phyloP scores from a whole-genome alignment of 2,113 vertebrate genomes.

The Percina caprodes region DNA sequence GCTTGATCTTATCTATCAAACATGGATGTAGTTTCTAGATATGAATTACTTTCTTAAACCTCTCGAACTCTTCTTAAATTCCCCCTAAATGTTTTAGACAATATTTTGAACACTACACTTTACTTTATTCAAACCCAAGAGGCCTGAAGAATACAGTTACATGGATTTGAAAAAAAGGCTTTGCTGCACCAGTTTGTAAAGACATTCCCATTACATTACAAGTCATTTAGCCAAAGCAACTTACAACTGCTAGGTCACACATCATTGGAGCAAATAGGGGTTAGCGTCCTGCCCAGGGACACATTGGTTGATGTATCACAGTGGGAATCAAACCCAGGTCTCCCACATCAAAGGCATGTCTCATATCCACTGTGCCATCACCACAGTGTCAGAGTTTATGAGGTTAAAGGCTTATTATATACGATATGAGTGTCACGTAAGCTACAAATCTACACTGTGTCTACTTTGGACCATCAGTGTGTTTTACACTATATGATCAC shows the following conservation, averaged over 20 bases:
- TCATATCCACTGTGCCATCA: no score
- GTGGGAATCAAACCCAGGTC: no score
- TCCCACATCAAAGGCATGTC: no score
- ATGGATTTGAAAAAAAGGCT: neutral
- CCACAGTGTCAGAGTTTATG: neutral
- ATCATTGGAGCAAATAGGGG: no score
- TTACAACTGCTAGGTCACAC: no score
- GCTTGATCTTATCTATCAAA: neutral
- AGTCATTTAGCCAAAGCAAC: no score
- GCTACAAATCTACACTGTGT: constrained; percentile 38
- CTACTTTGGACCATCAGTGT: constrained; percentile 6
- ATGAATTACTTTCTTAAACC: neutral
- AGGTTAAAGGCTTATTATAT: constrained; percentile 12
- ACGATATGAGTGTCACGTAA: neutral
- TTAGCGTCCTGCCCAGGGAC: no score
- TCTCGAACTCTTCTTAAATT: neutral
- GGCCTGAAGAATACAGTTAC: neutral
- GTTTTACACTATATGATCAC: constrained; percentile 36
- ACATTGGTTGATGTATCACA: no score
- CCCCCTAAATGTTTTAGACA: neutral
- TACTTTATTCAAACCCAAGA: neutral
- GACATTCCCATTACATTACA: no score
- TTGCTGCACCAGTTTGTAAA: neutral
- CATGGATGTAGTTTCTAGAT: neutral
- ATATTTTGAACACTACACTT: neutral